Conservation (phyloP, 2,113 vertebrate species). For the Prunella himalayana region DNA sequence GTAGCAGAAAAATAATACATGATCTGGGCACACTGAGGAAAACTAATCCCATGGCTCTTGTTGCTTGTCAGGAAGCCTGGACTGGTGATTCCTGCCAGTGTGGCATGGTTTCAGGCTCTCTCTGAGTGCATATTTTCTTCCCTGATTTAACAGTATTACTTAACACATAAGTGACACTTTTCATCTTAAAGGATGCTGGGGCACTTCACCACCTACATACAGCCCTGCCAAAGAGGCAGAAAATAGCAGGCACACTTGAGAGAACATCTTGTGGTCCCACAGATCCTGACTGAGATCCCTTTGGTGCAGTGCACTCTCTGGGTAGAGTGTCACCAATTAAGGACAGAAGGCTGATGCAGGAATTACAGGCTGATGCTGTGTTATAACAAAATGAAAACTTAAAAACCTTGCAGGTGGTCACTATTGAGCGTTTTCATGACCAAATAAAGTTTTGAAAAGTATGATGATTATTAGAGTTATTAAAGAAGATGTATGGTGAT, state of each 20-base stretch:
- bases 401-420: not conserved
- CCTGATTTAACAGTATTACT: not conserved
- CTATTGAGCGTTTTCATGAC: not conserved
- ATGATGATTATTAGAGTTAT: not conserved
- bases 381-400: not conserved
- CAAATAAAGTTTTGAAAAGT: not conserved
- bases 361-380: not conserved
- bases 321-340: not conserved
- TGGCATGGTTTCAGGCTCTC: not conserved
- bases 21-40: not conserved
- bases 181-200: not conserved
- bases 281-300: not conserved
- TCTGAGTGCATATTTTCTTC: not conserved
- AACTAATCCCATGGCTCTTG: not conserved
- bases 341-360: not conserved
- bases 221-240: not conserved
- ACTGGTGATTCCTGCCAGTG: not conserved
- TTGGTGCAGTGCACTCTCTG: rapidly evolving
- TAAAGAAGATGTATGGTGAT: not conserved
- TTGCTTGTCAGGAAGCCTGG: not conserved
- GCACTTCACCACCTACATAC: not conserved
- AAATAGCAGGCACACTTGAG: not conserved
- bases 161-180: not conserved
- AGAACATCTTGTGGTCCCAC: not conserved
- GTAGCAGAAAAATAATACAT: not conserved